Base-by-base conservation (phyloP, 2,888 invertebrate species). In the Parnassius orleans region DNA sequence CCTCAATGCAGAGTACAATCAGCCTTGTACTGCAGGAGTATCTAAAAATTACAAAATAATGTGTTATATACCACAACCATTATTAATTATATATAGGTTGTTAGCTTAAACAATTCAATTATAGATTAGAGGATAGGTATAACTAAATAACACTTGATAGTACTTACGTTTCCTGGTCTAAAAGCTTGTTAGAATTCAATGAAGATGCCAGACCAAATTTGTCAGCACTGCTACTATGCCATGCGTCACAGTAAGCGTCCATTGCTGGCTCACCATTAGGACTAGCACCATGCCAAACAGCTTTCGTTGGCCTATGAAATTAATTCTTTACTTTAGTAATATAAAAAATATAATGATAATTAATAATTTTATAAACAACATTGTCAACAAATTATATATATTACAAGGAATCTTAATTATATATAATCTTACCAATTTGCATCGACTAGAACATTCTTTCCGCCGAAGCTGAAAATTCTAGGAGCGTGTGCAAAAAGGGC, bases 251-350 rank as follows among this genome's bases (percentile, higher is more conserved):
- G 78, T 96, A 97, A 44, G 95, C 95, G 77, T 98, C 97, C 93
- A 96, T 94, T 53, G 96, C 96, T 63, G 98, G 94, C 80, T 97
- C 96, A 0, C 99, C 99, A 68, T 94, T 94, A 12, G 94, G 92
- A 75, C 95, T 94, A 9, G 98, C 96, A 3, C 99, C 99, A 78
- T 99, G 99, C 99, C 99, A 99, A 44, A 98, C 95, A 53, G 97
- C 94, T 87, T 99, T 99, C 10, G 55, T 61, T 41, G 42, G 19
- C 55, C 52, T 56, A 50, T 33, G 50, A 60, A 43, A 11, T 11
- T 48, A 2, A 14, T 46, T 48, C 14, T 15, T 14, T 14, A 9
- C 0, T 46, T 9, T 33, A 33, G 7, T 33, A 33, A 33, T 33
- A 33, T 33, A 33, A 33, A 3, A 7, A 33, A 33, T 33, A 33